phyloP scores from a whole-genome alignment of 2,113 vertebrate species.

The Picathartes gymnocephalus region DNA sequence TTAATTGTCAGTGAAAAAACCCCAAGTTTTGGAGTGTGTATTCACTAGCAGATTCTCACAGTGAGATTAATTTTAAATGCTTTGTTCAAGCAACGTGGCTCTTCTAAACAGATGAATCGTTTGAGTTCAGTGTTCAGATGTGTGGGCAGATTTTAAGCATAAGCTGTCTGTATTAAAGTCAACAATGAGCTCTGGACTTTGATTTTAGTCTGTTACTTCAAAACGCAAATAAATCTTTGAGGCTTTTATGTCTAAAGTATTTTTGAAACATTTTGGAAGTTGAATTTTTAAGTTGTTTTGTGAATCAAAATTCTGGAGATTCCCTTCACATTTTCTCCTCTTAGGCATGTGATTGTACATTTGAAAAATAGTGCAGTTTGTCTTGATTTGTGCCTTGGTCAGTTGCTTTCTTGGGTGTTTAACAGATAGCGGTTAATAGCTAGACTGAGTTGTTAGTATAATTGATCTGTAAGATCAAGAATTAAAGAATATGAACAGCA shows the following conservation, averaged over 20 bases:
- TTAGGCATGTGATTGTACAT: fast-evolving
- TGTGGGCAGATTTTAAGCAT: not conserved
- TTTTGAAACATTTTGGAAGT: not conserved
- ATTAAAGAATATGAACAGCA: not conserved
- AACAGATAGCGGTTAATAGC: not conserved
- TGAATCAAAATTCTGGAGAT: not conserved
- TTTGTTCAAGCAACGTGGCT: not conserved
- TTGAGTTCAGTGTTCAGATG: not conserved
- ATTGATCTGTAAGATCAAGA: not conserved
- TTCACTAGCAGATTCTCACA: not conserved
- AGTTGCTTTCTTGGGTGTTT: not conserved
- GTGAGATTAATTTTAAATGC: not conserved
- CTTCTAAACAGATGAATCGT: not conserved
- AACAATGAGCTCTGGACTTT: not conserved
- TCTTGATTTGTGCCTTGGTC: not conserved
- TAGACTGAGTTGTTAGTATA: not conserved
- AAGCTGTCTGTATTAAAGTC: not conserved
- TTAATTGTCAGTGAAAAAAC: not conserved
- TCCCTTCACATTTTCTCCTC: not conserved
- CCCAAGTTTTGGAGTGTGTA: not conserved
- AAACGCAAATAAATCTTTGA: not conserved
- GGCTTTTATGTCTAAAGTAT: not conserved
- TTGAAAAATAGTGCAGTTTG: not conserved
- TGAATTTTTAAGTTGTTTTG: not conserved
- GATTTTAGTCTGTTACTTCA: not conserved